Evolutionary conservation across 2,797 vertebrate genomes (phyloP).

Genomic region (Cryptoblepharus egeriae): DNA sequence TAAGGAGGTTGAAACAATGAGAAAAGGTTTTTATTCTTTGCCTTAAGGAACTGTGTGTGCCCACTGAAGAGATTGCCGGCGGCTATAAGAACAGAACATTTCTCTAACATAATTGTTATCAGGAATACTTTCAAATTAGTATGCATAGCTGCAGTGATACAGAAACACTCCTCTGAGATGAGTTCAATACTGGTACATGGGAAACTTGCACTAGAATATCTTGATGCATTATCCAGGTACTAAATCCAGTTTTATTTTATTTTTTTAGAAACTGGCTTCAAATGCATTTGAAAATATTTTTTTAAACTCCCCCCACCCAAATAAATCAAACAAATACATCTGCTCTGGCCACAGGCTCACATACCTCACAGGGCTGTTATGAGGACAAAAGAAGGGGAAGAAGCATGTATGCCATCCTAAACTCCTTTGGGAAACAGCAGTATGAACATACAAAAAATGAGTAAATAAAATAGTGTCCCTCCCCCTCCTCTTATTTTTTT

Average conservation of each 20-base stretch:
- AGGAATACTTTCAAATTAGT: not conserved
- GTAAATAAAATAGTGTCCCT: too few species aligned
- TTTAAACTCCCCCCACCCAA: too few species aligned
- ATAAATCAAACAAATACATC: not conserved
- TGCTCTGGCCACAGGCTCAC: not conserved
- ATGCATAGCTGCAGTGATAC: not conserved
- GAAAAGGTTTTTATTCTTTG: not conserved
- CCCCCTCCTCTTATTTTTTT: too few species aligned
- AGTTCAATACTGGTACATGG: slow-evolving; percentile 2
- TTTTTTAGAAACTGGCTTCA: not conserved
- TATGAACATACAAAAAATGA: too few species aligned
- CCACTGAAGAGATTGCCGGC: slow-evolving; percentile 11
- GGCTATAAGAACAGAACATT: not conserved
- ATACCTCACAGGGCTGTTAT: too few species aligned
- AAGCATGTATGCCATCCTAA: too few species aligned
- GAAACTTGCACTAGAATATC: not conserved
- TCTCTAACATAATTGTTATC: slow-evolving; percentile 12
- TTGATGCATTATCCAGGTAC: not conserved
- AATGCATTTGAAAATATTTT: not conserved
- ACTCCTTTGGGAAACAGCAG: too few species aligned
- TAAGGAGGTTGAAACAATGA: too few species aligned
- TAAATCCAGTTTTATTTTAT: not conserved
- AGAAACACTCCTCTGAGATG: slow-evolving; percentile 16
- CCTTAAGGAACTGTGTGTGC: not conserved
- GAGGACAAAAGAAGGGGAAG: too few species aligned